A percentile compares a stretch with the other conserved stretches of the same genome.
phyloP scores from a whole-genome alignment of 2,113 vertebrate species.

The Pavo muticus region DNA sequence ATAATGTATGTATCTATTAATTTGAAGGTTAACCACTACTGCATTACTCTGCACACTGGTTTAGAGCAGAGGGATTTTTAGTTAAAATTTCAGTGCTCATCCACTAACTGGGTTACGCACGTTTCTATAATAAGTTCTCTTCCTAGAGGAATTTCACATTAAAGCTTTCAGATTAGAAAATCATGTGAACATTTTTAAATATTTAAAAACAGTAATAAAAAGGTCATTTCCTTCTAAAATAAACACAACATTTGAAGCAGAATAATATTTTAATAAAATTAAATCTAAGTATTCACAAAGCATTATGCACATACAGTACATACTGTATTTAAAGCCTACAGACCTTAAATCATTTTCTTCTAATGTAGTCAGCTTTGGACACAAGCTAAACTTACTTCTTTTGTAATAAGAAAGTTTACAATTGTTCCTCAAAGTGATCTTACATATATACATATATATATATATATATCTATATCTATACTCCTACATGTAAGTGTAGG shows the following conservation, averaged over 20 bases:
- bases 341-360: constrained; percentile 61
- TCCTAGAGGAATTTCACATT: neutral
- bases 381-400: constrained; percentile 62
- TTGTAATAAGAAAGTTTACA: constrained; percentile 70
- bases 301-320: constrained; percentile 69
- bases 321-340: constrained; percentile 71
- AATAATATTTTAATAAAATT: constrained; percentile 78
- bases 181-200: constrained; percentile 14
- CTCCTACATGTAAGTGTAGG: constrained; percentile 53
- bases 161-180: constrained; percentile 33
- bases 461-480: constrained; percentile 19
- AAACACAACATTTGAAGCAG: constrained; percentile 66
- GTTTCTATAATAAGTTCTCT: constrained; percentile 17
- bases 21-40: neutral
- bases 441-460: constrained; percentile 72
- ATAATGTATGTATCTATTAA: neutral
- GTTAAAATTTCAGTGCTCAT: neutral
- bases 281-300: constrained; percentile 72
- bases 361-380: constrained; percentile 67
- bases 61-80: neutral
- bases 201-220: constrained; percentile 30
- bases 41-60: neutral
- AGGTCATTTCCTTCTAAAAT: constrained; percentile 39
- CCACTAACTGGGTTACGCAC: neutral
- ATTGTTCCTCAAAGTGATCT: constrained; percentile 61